These are phyloP conservation scores for Buphagus erythrorhynchus DNA, from an alignment of 2,797 vertebrate genomes.

Conservation along the genomic window DNA sequence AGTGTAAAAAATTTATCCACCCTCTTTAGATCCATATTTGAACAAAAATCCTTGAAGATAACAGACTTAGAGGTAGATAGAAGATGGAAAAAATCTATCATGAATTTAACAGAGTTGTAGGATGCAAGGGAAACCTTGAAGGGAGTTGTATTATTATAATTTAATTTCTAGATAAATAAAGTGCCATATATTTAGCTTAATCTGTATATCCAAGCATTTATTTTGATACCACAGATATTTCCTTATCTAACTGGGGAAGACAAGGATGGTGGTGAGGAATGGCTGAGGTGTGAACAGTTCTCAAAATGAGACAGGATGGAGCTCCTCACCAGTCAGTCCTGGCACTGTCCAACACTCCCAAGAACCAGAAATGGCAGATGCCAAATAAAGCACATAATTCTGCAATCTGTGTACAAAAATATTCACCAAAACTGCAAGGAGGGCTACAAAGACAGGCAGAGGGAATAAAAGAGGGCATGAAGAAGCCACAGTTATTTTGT, in stretches of 20 bases:
- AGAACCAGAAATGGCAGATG: not conserved
- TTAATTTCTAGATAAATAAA: constrained; percentile 37
- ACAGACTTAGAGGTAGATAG: not conserved
- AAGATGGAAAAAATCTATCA: not conserved
- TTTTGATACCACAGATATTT: not conserved
- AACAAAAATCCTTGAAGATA: constrained; percentile 37
- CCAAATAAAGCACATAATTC: not conserved
- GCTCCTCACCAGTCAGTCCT: not conserved
- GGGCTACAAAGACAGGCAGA: not conserved
- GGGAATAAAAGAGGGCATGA: not conserved
- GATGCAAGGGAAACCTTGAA: not conserved
- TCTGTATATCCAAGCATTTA: not conserved
- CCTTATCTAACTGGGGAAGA: not conserved
- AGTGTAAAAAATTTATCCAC: not conserved
- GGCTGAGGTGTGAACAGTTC: not conserved
- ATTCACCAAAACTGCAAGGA: not conserved
- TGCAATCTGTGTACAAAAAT: not conserved
- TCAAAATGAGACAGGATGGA: not conserved
- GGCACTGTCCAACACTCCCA: not conserved
- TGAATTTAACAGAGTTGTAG: not conserved
- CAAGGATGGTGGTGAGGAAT: not conserved
- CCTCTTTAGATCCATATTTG: not conserved
- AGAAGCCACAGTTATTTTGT: not conserved
- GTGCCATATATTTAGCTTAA: not conserved
- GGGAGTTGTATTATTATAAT: not conserved